phyloP scores from a whole-genome alignment of 2,888 invertebrate species.

The Philereme vetulata region DNA sequence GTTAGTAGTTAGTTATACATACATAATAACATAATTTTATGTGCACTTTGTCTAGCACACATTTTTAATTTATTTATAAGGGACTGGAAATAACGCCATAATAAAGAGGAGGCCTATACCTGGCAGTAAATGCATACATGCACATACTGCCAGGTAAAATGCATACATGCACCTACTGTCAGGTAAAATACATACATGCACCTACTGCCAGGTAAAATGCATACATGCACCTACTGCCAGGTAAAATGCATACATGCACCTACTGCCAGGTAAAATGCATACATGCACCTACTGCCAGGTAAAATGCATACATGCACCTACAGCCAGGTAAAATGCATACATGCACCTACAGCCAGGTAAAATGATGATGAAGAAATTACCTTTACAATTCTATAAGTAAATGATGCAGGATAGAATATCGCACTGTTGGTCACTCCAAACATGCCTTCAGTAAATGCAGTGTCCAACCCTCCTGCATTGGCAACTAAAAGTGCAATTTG shows the following conservation, averaged over 20 bases:
- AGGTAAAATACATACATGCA: neutral
- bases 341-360: neutral
- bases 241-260: neutral
- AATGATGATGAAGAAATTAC: constrained; percentile 44
- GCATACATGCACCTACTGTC: neutral
- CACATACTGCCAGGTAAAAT: neutral
- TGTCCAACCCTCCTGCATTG: constrained; percentile 97
- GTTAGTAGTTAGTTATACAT: too few species aligned
- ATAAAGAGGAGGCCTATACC: too few species aligned
- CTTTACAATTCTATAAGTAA: constrained; percentile 80
- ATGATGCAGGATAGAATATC: constrained; percentile 90
- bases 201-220: neutral
- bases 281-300: neutral
- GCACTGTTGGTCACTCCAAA: constrained; percentile 95
- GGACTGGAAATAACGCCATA: too few species aligned
- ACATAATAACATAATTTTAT: too few species aligned
- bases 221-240: neutral
- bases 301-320: neutral
- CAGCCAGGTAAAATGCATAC: neutral
- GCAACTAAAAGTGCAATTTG: constrained; percentile 96
- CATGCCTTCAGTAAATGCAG: constrained; percentile 96
- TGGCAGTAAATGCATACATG: too few species aligned
- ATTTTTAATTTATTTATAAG: too few species aligned
- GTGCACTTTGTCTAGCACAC: too few species aligned
- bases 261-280: neutral